Evolutionary conservation across 1,140 invertebrate species (phyloP).

Genomic region (Aradophagus sp.): DNA sequence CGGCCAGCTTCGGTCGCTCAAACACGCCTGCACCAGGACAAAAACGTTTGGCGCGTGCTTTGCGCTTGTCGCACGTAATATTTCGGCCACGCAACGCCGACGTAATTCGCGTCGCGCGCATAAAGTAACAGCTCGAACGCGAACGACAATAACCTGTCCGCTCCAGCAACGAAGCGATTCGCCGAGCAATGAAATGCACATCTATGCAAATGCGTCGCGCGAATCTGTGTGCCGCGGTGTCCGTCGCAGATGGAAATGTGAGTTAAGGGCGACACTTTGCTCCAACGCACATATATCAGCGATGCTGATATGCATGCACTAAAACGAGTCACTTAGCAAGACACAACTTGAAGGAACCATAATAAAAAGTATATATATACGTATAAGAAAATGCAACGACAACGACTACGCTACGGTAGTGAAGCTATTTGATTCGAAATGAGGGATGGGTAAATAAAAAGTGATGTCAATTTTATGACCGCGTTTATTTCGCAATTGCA

Average conservation of each 20-base stretch:
- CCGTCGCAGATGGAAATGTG: constrained; percentile 52
- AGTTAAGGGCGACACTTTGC: constrained; percentile 54
- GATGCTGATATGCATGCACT: constrained; percentile 21
- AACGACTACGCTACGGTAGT: too few relatives aligned
- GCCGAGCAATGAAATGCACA: constrained; percentile 46
- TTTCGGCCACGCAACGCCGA: constrained; percentile 26
- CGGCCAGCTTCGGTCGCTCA: neutral
- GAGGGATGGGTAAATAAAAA: neutral
- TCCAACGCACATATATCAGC: constrained; percentile 42
- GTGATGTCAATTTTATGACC: neutral
- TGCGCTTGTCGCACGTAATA: constrained; percentile 15
- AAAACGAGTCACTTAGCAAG: constrained; percentile 15
- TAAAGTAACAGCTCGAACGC: constrained; percentile 50
- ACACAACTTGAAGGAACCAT: too few relatives aligned
- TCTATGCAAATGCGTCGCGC: constrained; percentile 47
- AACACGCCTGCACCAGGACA: constrained; percentile 1
- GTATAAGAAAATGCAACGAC: too few relatives aligned
- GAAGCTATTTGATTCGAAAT: too few relatives aligned
- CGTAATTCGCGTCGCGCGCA: constrained; percentile 46
- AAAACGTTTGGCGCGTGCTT: constrained; percentile 1
- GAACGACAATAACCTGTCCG: constrained; percentile 52
- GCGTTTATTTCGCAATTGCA: constrained; percentile 2
- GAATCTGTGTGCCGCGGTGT: constrained; percentile 45
- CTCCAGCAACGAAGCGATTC: constrained; percentile 36
- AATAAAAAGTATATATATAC: too few relatives aligned